Conservation (phyloP, 2,888 invertebrate genomes). For the Odontomyia ornata region DNA sequence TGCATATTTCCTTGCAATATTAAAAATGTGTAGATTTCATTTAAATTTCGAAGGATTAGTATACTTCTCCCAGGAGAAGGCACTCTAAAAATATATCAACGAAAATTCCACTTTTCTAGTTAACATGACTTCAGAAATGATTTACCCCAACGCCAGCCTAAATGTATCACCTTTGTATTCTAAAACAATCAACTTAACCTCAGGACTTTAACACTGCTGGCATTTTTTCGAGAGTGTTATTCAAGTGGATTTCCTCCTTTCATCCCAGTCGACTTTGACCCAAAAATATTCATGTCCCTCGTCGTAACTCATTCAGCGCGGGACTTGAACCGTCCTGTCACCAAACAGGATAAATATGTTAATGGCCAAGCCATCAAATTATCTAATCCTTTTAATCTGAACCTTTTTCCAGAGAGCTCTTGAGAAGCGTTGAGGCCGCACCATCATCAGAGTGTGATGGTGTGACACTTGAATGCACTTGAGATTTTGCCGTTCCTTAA, state of each 20-base stretch:
- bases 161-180: background rate
- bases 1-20: too few relatives aligned
- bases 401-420: constrained; percentile 24
- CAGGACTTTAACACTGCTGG: background rate
- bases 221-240: background rate
- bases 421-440: constrained; percentile 17
- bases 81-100: too few relatives aligned
- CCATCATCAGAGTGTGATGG: background rate
- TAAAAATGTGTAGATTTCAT: too few relatives aligned
- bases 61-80: too few relatives aligned
- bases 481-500: background rate
- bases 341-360: constrained; percentile 1
- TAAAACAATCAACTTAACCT: background rate
- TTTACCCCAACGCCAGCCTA: background rate
- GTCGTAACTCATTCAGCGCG: too few relatives aligned
- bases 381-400: constrained; percentile 20
- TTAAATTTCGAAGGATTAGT: too few relatives aligned
- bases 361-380: constrained; percentile 7
- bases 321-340: background rate
- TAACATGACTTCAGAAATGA: too few relatives aligned
- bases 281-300: background rate
- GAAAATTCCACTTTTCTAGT: too few relatives aligned
- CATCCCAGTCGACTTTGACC: background rate
- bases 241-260: background rate
- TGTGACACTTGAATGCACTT: constrained; percentile 9